phyloP scores from a whole-genome alignment of 2,113 vertebrate species.

The Dissostichus mawsoni region DNA sequence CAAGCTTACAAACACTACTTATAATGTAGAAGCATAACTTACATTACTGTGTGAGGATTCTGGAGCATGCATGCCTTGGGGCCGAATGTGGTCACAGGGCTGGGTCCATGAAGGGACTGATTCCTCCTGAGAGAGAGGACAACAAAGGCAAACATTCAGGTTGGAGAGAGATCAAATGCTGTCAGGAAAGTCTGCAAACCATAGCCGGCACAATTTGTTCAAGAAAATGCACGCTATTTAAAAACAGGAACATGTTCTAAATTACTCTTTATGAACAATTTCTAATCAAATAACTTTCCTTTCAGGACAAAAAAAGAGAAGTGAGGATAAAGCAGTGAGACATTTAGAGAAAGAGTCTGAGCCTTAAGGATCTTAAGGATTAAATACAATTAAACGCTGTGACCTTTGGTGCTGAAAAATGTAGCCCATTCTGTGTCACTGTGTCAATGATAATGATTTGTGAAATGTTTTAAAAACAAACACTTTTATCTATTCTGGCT shows the following conservation, averaged over 20 bases:
- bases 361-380: background rate
- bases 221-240: background rate
- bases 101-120: slow-evolving; percentile 95
- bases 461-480: slow-evolving; percentile 19
- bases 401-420: background rate
- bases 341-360: background rate
- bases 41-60: slow-evolving; percentile 96
- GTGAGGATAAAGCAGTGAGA: background rate
- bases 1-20: background rate
- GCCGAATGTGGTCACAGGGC: slow-evolving; percentile 97
- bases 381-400: background rate
- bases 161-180: background rate
- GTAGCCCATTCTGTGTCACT: background rate
- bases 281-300: slow-evolving; percentile 6
- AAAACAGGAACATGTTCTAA: background rate
- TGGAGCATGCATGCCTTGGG: slow-evolving; percentile 98
- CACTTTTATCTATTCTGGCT: background rate
- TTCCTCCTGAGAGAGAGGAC: slow-evolving; percentile 85
- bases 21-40: slow-evolving; percentile 75
- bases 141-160: background rate
- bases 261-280: background rate
- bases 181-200: background rate
- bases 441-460: background rate
- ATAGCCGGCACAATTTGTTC: background rate
- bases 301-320: slow-evolving; percentile 16